Evolutionary conservation across 1,140 invertebrate genomes (phyloP), one percentile per base, ranked within the genome.

Genomic region (Hermetia illucens): DNA sequence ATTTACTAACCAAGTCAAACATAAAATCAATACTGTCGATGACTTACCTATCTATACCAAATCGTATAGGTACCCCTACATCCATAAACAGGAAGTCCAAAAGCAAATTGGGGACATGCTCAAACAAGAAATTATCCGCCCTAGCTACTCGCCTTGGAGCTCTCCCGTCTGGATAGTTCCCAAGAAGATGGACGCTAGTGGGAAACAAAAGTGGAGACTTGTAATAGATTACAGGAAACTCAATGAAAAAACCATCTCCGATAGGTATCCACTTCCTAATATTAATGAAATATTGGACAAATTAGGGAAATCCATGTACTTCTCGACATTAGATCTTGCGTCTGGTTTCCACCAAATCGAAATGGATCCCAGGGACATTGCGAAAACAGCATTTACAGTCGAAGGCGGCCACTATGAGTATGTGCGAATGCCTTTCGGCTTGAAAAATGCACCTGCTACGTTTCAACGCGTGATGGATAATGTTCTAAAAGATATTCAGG

Each of bases 291-390:
- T 39, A 12, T 15, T 39, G 8, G 31, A 39, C 25, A 16, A 24
- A 22, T 24, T 39, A 16, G 21, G 30, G 17, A 6, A 16, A 5
- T 34, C 20, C n/a, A 8, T 15, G 12, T 33, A 39, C 18, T 39
- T 39, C 24, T 18, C 38, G 3, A 39, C 38, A 4, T 25, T 39
- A 15, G 38, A 39, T 17, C 13, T 34, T 5, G 41, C 40, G 0
- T 51, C 44, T 30, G 68, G 66, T 4, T 72, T 63, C 48, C 63
- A 55, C 47, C 38, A 39, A 24, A 39, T 34, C 3, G 2, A n/a
- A 3, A 16, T 39, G 19, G 10, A 39, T 30, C 8, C 15, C 12
- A 21, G 25, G 24, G 21, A 33, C 18, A 18, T 6, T 8, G n/a
- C 16, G n/a, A 34, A 39, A 34, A 39, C 30, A 8, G 38, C 30